A percentile compares a stretch with the other conserved stretches of the same genome.
These are phyloP conservation scores for Leptodactylus fallax DNA, from an alignment of 2,797 vertebrate species.

Conservation along the genomic window DNA sequence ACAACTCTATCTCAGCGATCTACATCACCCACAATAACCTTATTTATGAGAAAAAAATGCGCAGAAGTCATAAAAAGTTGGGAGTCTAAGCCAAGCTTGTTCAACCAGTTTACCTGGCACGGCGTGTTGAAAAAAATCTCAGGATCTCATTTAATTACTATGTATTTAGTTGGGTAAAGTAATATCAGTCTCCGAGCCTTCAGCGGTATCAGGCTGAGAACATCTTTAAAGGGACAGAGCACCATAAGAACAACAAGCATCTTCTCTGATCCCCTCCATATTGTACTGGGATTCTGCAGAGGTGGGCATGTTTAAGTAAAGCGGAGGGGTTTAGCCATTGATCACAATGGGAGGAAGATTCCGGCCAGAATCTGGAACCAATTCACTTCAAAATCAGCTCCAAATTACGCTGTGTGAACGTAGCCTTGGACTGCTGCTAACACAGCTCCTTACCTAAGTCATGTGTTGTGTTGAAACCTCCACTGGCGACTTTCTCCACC, in stretches of 20 bases:
- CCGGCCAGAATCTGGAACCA: no score
- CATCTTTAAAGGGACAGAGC: not conserved
- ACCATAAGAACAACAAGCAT: no score
- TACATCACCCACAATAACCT: not conserved
- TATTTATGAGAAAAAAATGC: slow-evolving; percentile 24
- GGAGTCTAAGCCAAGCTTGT: slow-evolving; percentile 16
- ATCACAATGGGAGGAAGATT: no score
- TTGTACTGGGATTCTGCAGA: not conserved
- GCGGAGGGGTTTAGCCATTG: no score
- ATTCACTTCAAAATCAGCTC: no score
- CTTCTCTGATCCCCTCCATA: not conserved
- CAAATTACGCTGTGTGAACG: no score
- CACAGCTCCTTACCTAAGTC: slow-evolving; percentile 84
- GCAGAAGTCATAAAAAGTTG: slow-evolving; percentile 32
- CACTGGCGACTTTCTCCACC: slow-evolving; percentile 84
- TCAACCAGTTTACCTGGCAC: slow-evolving; percentile 33
- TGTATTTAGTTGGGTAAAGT: slow-evolving; percentile 7
- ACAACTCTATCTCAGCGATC: not conserved
- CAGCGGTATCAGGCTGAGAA: not conserved
- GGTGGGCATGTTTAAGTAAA: not conserved
- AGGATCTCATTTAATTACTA: not conserved
- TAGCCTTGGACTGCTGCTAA: no score
- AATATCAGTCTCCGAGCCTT: not conserved
- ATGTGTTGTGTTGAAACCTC: slow-evolving; percentile 95
- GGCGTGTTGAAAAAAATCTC: not conserved